Evolutionary conservation across 2,797 vertebrate genomes (phyloP).

Genomic region (Coranthus polyacanthus): DNA sequence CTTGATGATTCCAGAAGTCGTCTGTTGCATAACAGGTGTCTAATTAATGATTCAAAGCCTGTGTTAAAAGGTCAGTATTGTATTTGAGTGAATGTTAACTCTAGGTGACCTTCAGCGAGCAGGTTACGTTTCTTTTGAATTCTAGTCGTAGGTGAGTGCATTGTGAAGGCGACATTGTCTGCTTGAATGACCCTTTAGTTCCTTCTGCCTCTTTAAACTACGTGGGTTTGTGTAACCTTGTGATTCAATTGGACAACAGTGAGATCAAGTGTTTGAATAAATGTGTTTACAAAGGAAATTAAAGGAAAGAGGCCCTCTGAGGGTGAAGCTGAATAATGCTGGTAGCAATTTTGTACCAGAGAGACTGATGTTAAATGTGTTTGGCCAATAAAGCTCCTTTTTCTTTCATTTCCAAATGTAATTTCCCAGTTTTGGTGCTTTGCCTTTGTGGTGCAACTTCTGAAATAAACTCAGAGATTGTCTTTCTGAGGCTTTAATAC

Average conservation of each 20-base stretch:
- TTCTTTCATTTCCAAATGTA: background rate
- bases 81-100: background rate
- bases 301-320: slow-evolving; percentile 4
- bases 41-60: no score
- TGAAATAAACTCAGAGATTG: no score
- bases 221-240: slow-evolving; percentile 19
- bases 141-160: background rate
- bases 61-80: background rate
- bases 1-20: no score
- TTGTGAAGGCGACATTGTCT: background rate
- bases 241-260: slow-evolving; percentile 24
- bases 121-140: slow-evolving; percentile 12
- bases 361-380: slow-evolving; percentile 8
- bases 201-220: slow-evolving; percentile 27
- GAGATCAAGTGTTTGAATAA: slow-evolving; percentile 17
- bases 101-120: slow-evolving; percentile 10
- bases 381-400: slow-evolving; percentile 1
- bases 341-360: slow-evolving; percentile 4
- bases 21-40: no score
- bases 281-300: slow-evolving; percentile 16
- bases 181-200: slow-evolving; percentile 18
- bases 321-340: slow-evolving; percentile 1
- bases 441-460: no score
- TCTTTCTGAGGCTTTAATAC: no score
- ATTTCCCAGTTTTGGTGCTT: no score